Conservation (phyloP, 2,888 invertebrate species). For the Thecophora atra region DNA sequence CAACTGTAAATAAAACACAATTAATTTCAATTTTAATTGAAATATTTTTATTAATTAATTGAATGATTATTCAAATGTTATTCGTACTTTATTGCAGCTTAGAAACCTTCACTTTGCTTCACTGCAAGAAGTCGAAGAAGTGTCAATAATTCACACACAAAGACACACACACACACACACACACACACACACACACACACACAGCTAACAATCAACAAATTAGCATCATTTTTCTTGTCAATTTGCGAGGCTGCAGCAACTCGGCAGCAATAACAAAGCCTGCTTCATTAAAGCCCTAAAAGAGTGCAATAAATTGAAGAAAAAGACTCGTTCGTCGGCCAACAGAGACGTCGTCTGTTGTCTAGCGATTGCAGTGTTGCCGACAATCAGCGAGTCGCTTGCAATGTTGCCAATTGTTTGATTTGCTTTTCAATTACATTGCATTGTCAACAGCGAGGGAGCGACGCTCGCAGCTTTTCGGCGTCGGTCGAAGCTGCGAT, state of each 20-base stretch:
- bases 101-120: too few relatives aligned
- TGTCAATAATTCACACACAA: neutral
- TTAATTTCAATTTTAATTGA: neutral
- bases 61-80: neutral
- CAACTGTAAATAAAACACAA: neutral
- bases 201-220: slow-evolving; percentile 28
- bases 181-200: neutral
- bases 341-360: slow-evolving; percentile 23
- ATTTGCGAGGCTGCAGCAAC: neutral
- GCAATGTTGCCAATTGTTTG: slow-evolving; percentile 9
- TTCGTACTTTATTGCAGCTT: too few relatives aligned
- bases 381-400: neutral
- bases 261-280: neutral
- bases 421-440: neutral
- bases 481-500: slow-evolving; percentile 1
- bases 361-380: slow-evolving; percentile 6
- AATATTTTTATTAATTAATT: too few relatives aligned
- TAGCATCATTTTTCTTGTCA: slow-evolving; percentile 30
- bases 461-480: neutral
- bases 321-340: neutral
- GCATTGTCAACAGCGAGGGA: neutral
- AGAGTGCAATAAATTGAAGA: slow-evolving; percentile 20
- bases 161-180: neutral
- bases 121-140: too few relatives aligned
- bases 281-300: slow-evolving; percentile 30